Conservation (phyloP, 2,797 vertebrate species). For the Sternarchorhynchus goeldii region DNA sequence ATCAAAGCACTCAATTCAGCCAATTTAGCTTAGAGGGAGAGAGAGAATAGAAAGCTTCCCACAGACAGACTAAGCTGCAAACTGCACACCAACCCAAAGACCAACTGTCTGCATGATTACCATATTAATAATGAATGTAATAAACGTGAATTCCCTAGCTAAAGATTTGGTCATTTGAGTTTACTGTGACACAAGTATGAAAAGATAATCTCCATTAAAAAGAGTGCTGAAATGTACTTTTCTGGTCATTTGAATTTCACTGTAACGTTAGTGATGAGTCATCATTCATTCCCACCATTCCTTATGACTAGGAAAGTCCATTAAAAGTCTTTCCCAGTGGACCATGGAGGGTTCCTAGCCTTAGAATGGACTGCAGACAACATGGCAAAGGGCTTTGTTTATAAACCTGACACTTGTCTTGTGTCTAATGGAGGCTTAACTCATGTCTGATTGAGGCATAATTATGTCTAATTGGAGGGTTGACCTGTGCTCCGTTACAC, state of each 20-base stretch:
- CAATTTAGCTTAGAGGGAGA: constrained; percentile 17
- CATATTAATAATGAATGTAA: constrained; percentile 19
- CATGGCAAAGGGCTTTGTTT: too few species aligned
- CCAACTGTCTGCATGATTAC: constrained; percentile 22
- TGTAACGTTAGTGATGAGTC: neutral
- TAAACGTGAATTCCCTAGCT: constrained; percentile 1
- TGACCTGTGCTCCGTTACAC: too few species aligned
- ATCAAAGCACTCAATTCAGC: neutral
- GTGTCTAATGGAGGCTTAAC: too few species aligned
- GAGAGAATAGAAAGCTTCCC: constrained; percentile 27
- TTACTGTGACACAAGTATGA: neutral
- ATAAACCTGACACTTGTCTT: too few species aligned
- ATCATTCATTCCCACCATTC: neutral
- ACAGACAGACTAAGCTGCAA: neutral
- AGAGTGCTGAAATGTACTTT: neutral
- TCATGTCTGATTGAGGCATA: too few species aligned
- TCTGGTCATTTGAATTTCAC: neutral
- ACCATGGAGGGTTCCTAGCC: neutral
- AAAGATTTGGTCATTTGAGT: constrained; percentile 3
- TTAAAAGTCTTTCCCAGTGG: neutral
- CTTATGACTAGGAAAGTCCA: neutral
- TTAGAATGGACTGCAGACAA: neutral
- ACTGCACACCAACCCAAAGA: constrained; percentile 10
- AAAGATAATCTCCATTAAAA: constrained; percentile 8
- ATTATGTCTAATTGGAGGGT: too few species aligned